These are phyloP conservation scores for Seira ritae DNA, from an alignment of 2,888 invertebrate species.

Conservation along the genomic window DNA sequence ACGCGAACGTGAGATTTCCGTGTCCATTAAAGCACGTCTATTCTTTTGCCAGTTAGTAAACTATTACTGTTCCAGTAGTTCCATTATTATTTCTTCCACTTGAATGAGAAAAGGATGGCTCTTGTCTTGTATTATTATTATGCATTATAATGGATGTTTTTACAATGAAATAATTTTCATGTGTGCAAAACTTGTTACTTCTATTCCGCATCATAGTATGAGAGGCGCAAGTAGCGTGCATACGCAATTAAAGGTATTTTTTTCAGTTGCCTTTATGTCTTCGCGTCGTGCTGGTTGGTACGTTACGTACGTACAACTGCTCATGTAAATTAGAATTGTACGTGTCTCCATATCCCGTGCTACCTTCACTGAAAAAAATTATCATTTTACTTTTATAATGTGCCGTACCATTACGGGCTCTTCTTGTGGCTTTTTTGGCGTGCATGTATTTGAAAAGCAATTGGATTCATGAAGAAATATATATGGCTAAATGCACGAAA, in stretches of 20 bases:
- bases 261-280: slow-evolving; percentile 20
- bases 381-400: slow-evolving; percentile 11
- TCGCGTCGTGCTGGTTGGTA: background rate
- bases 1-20: slow-evolving; percentile 49
- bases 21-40: slow-evolving; percentile 36
- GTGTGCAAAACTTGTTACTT: slow-evolving; percentile 19
- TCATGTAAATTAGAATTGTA: slow-evolving; percentile 20
- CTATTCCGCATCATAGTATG: slow-evolving; percentile 8
- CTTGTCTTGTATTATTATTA: background rate
- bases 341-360: slow-evolving; percentile 7
- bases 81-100: slow-evolving; percentile 8
- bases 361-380: slow-evolving; percentile 15
- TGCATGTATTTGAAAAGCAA: slow-evolving; percentile 9
- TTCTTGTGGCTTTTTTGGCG: no score
- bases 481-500: slow-evolving; percentile 14
- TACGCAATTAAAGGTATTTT: slow-evolving; percentile 14
- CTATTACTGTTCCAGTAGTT: slow-evolving; percentile 7
- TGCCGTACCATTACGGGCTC: slow-evolving; percentile 2
- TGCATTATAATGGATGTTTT: background rate
- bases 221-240: background rate
- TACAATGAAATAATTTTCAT: slow-evolving; percentile 13
- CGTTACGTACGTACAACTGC: background rate
- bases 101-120: background rate
- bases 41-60: background rate
- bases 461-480: background rate